phyloP scores from a whole-genome alignment of 2,888 invertebrate genomes.

The Epinotia nisella region DNA sequence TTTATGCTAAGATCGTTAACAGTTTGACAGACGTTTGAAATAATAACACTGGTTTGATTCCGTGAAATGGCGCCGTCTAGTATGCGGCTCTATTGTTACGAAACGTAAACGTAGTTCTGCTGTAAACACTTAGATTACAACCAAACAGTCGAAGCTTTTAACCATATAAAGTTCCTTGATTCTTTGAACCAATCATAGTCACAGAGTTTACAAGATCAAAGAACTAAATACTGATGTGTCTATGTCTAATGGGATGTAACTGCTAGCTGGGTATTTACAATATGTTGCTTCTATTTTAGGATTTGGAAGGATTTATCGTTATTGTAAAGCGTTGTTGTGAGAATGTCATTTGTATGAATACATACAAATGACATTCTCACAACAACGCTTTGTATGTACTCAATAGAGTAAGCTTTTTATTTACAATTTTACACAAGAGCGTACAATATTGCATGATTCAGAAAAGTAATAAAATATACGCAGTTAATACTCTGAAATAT shows the following conservation, averaged over 20 bases:
- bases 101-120: constrained; percentile 33
- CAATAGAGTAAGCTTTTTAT: background rate
- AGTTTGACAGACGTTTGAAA: constrained; percentile 66
- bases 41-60: constrained; percentile 59
- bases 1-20: constrained; percentile 48
- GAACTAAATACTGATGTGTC: constrained; percentile 4
- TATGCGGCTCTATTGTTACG: constrained; percentile 37
- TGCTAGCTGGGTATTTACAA: constrained; percentile 1
- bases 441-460: no score
- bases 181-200: constrained; percentile 26
- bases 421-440: background rate
- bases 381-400: no score
- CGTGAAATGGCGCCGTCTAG: constrained; percentile 33
- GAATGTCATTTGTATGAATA: background rate
- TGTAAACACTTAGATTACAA: constrained; percentile 33
- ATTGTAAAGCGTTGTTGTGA: background rate
- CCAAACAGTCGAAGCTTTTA: constrained; percentile 36
- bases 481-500: no score
- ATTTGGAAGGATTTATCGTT: background rate
- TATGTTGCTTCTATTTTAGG: constrained; percentile 10
- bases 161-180: background rate
- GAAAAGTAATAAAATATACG: no score
- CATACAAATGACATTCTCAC: no score
- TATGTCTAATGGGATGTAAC: constrained; percentile 7
- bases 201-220: constrained; percentile 28